These are phyloP conservation scores for Drosophila meridionalis DNA, from an alignment of 2,888 invertebrate species.

Conservation along the genomic window DNA sequence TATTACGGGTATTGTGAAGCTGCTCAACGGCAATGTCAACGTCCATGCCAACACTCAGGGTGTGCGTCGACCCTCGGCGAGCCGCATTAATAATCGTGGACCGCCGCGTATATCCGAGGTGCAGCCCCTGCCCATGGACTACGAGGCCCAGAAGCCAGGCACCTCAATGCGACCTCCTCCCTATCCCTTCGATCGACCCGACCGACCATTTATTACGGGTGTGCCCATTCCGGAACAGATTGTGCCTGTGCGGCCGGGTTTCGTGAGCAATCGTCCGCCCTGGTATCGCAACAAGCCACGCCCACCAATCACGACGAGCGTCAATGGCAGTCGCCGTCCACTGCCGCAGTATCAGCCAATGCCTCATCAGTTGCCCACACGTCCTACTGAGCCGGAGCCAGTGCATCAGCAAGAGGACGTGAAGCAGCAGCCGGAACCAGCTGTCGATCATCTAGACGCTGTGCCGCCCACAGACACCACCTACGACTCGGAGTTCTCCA, in stretches of 20 bases:
- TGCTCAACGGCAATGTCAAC: constrained; percentile 95
- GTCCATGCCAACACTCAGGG: constrained; percentile 91
- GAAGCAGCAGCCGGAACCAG: constrained; percentile 20
- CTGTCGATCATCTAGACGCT: constrained; percentile 34
- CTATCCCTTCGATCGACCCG: constrained; percentile 90
- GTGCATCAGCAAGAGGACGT: constrained; percentile 15
- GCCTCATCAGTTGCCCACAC: constrained; percentile 82
- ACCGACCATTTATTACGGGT: constrained; percentile 88
- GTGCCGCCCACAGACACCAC: constrained; percentile 76
- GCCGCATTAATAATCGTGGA: constrained; percentile 95
- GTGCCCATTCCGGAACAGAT: constrained; percentile 91
- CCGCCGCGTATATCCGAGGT: constrained; percentile 94
- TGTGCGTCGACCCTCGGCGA: constrained; percentile 89
- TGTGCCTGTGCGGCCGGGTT: constrained; percentile 89
- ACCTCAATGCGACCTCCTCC: constrained; percentile 85
- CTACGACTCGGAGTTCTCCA: constrained; percentile 82
- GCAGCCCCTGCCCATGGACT: constrained; percentile 88
- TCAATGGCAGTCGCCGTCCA: constrained; percentile 86
- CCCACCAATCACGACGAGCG: constrained; percentile 82
- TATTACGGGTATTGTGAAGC: constrained; percentile 94
- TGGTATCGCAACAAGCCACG: constrained; percentile 89
- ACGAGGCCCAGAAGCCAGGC: constrained; percentile 83
- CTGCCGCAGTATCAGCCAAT: constrained; percentile 88
- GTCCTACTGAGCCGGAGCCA: constrained; percentile 21
- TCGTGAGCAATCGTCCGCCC: constrained; percentile 87